A percentile compares a stretch with the other conserved stretches of the same genome.
These are phyloP conservation scores for Sarcophaga carnaria DNA, from an alignment of 2,888 invertebrate species.

Conservation along the genomic window DNA sequence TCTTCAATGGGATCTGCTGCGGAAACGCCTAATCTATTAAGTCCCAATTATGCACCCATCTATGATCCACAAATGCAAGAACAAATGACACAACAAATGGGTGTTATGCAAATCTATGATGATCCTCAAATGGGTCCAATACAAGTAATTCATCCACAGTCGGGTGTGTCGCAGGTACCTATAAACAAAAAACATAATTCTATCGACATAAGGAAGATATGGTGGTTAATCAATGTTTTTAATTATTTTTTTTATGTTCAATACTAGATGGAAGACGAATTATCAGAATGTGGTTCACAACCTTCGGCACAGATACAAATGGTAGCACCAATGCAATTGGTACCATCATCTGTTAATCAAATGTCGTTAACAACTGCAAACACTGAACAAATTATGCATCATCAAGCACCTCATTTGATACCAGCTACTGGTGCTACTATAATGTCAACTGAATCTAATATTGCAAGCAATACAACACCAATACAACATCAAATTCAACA, in stretches of 20 bases:
- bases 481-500: constrained; percentile 58
- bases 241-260: neutral
- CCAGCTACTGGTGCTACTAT: constrained; percentile 64
- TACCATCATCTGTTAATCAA: constrained; percentile 64
- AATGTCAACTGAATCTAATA: constrained; percentile 62
- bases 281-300: constrained; percentile 64
- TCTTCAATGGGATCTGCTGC: constrained; percentile 78
- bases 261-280: constrained; percentile 57
- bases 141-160: constrained; percentile 74
- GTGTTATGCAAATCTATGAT: constrained; percentile 80
- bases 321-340: constrained; percentile 70
- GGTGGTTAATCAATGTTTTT: neutral
- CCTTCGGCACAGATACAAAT: constrained; percentile 70
- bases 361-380: constrained; percentile 61
- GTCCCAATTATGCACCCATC: constrained; percentile 78
- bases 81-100: constrained; percentile 79
- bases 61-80: constrained; percentile 80
- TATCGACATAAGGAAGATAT: no score
- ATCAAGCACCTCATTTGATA: constrained; percentile 74
- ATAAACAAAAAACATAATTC: no score
- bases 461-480: constrained; percentile 54
- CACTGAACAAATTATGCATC: constrained; percentile 65
- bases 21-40: constrained; percentile 80
- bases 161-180: constrained; percentile 71
- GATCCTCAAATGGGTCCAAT: constrained; percentile 75